These are phyloP conservation scores for Cosmopolites sordidus DNA, from an alignment of 2,888 invertebrate genomes.

Conservation along the genomic window DNA sequence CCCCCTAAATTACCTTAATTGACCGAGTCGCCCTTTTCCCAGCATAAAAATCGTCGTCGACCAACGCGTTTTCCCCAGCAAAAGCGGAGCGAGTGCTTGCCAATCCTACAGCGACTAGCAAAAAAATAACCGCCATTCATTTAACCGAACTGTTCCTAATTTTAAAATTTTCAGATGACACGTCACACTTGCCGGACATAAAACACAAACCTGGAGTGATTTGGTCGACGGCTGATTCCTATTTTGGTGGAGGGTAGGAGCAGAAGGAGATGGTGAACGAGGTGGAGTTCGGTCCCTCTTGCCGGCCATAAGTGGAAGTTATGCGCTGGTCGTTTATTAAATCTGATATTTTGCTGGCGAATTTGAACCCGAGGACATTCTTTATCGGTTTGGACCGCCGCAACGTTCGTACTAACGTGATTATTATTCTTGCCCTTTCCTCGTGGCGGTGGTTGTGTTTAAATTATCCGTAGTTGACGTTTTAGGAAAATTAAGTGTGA, in stretches of 20 bases:
- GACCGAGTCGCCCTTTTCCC: no score
- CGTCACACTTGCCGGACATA: slow-evolving; percentile 28
- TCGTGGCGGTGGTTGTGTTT: neutral
- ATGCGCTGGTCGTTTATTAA: slow-evolving; percentile 35
- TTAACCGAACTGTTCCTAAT: slow-evolving; percentile 21
- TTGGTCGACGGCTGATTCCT: slow-evolving; percentile 34
- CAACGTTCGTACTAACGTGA: slow-evolving; percentile 24
- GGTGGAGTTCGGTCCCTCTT: slow-evolving; percentile 5
- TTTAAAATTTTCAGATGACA: slow-evolving; percentile 29
- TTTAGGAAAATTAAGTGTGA: neutral
- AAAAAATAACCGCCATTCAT: slow-evolving; percentile 18
- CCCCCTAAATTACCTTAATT: no score
- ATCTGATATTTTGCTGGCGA: slow-evolving; percentile 33
- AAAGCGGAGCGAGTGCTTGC: no score
- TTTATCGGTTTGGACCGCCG: slow-evolving; percentile 25
- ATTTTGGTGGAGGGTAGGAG: slow-evolving; percentile 26
- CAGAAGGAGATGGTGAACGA: neutral
- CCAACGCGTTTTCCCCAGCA: no score
- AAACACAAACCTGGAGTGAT: slow-evolving; percentile 29
- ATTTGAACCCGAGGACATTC: slow-evolving; percentile 27
- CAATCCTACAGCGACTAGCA: slow-evolving; percentile 1
- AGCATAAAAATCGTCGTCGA: no score
- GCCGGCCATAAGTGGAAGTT: slow-evolving; percentile 33
- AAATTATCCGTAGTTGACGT: neutral
- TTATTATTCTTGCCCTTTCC: slow-evolving; percentile 14